Evolutionary conservation across 1,140 invertebrate species (phyloP).

Genomic region (Pomacea maculata): DNA sequence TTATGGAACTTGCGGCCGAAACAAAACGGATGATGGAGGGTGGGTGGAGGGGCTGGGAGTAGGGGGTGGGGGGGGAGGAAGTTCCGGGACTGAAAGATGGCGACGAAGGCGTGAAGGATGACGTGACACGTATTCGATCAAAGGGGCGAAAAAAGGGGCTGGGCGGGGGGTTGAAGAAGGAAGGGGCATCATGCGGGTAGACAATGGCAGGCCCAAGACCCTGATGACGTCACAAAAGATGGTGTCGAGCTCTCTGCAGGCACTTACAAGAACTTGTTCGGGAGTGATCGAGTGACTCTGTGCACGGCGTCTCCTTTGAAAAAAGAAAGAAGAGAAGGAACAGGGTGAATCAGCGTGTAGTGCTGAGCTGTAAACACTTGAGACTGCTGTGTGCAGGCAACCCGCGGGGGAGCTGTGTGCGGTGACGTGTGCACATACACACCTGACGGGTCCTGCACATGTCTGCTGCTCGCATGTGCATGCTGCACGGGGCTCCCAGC

Average conservation of each 20-base stretch:
- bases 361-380: too few relatives aligned
- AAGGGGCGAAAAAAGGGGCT: neutral
- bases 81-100: neutral
- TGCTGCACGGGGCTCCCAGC: too few relatives aligned
- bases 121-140: neutral
- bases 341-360: too few relatives aligned
- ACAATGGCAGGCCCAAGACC: neutral
- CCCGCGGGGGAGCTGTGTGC: too few relatives aligned
- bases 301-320: too few relatives aligned
- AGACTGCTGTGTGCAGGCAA: too few relatives aligned
- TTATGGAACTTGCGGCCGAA: too few relatives aligned
- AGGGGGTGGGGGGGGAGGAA: neutral
- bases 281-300: too few relatives aligned
- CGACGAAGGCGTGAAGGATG: neutral
- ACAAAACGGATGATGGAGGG: neutral
- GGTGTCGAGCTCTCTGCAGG: neutral
- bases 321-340: too few relatives aligned
- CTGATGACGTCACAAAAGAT: neutral
- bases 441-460: too few relatives aligned
- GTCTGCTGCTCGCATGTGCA: too few relatives aligned
- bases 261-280: neutral
- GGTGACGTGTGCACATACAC: too few relatives aligned
- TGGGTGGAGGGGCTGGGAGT: neutral
- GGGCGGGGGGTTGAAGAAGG: neutral
- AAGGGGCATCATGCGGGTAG: neutral